Base-by-base conservation (phyloP, 1,140 invertebrate species). In the Nomia melanderi region DNA sequence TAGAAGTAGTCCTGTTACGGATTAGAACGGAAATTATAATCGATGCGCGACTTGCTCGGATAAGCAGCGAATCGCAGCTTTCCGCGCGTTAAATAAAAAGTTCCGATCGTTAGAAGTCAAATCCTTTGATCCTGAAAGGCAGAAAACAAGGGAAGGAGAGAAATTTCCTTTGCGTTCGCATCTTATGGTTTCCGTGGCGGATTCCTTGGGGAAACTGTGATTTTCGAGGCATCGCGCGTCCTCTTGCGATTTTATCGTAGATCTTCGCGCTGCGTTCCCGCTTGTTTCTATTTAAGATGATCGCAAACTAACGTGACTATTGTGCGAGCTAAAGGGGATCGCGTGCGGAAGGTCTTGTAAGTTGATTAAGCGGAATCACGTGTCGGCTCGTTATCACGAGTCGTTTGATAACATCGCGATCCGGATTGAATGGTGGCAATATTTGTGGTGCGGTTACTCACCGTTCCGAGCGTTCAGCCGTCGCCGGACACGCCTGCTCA, bases 391-490 rank as follows among this genome's bases (percentile, higher is more conserved):
- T 67, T 75, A 74, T 79, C 75, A 20, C 12, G n/a, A n/a, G 41
- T 62, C 5, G n/a, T 66, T 56, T 36, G 64, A 70, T 70, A 44
- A 36, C 31, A 73, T 44, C 36, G 33, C 47, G 14, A 53, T 41
- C 0, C 14, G 17, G 5, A 62, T 69, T 25, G 33, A 31, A 56
- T 39, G 17, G 9, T 53, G 56, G 29, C n/a, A 70, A 70, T 53
- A 59, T 69, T 70, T 54, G n/a, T 27, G 8, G 31, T 29, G 63
- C 17, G 5, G 9, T 65, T 83, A 74, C 84, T 85, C 74, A 88
- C 87, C 87, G 64, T 79, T 87, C 50, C 87, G 78, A 2, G 80
- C 74, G 31, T 87, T 86, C n/a, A 87, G 41, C 36, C 66, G 78
- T 20, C 74, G 81, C n/a, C 81, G 79, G 50, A 83, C 47, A 23